Evolutionary conservation across 2,113 vertebrate species (phyloP).

Genomic region (Cebidichthys violaceus): DNA sequence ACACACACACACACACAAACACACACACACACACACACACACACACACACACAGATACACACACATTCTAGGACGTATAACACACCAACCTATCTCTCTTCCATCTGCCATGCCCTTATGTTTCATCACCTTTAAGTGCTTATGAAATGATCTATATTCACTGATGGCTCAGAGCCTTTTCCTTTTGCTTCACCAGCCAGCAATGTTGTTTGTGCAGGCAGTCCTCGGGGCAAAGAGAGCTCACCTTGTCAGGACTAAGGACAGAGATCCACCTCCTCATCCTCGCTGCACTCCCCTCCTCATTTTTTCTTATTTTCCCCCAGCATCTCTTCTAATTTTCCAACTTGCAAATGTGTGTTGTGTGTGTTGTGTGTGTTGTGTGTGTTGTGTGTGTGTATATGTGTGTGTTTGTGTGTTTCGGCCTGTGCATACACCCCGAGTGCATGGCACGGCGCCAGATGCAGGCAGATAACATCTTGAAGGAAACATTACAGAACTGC

Average conservation of each 20-base stretch:
- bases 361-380: constrained; percentile 3
- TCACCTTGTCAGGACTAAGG: constrained; percentile 71
- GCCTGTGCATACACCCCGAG: constrained; percentile 68
- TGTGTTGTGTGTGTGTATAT: constrained; percentile 8
- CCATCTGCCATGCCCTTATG: constrained; percentile 73
- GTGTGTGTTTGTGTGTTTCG: constrained; percentile 47
- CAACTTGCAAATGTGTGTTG: background rate
- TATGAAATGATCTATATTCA: constrained; percentile 79
- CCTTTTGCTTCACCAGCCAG: constrained; percentile 74
- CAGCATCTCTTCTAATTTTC: constrained; percentile 23
- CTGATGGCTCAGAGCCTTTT: constrained; percentile 73
- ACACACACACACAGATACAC: constrained; percentile 21
- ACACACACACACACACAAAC: constrained; percentile 57
- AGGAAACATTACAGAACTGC: constrained; percentile 93
- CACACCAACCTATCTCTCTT: constrained; percentile 46
- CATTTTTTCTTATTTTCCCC: background rate
- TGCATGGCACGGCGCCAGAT: constrained; percentile 84
- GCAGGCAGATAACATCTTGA: constrained; percentile 90
- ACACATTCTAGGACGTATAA: constrained; percentile 30
- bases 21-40: constrained; percentile 34
- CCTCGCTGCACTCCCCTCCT: background rate
- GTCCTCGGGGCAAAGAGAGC: constrained; percentile 68
- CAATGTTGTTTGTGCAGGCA: constrained; percentile 72
- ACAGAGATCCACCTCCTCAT: constrained; percentile 60
- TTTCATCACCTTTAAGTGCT: constrained; percentile 85